These are phyloP conservation scores for Melinaea marsaeus DNA, from an alignment of 2,888 invertebrate genomes.

Conservation along the genomic window DNA sequence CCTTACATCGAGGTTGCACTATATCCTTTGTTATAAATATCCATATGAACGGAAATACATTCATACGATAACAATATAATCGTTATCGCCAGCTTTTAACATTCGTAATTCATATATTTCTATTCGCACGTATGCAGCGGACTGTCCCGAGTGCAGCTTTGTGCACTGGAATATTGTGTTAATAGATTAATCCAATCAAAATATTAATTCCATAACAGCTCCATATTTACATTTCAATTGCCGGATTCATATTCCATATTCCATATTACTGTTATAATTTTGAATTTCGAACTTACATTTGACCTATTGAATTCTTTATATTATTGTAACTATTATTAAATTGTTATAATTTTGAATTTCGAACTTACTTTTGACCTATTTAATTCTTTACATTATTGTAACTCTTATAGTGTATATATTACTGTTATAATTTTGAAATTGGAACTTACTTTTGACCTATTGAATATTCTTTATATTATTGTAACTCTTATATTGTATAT, in stretches of 20 bases:
- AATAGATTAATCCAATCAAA: slow-evolving; percentile 77
- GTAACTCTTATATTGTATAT: slow-evolving; percentile 19
- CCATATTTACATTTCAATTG: slow-evolving; percentile 69
- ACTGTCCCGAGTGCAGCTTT: slow-evolving; percentile 47
- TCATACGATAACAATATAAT: slow-evolving; percentile 6
- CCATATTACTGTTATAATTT: slow-evolving; percentile 38
- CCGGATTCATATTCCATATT: slow-evolving; percentile 57
- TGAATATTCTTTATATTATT: no score
- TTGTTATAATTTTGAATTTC: no score
- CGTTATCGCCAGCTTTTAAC: slow-evolving; percentile 14
- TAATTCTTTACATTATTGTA: no score
- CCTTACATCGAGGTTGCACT: no score
- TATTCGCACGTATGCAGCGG: slow-evolving; percentile 26
- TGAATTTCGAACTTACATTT: no score
- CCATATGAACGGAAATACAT: neutral
- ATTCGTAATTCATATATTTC: slow-evolving; percentile 21
- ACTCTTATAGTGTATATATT: no score
- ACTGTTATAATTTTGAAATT: no score
- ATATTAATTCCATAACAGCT: slow-evolving; percentile 70
- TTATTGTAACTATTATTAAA: no score
- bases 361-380: no score
- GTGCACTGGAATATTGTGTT: slow-evolving; percentile 63
- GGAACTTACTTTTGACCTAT: no score
- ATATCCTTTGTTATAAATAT: neutral
- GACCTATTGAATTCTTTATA: no score